phyloP scores from a whole-genome alignment of 1,140 invertebrate species.

The Thrips palmi region DNA sequence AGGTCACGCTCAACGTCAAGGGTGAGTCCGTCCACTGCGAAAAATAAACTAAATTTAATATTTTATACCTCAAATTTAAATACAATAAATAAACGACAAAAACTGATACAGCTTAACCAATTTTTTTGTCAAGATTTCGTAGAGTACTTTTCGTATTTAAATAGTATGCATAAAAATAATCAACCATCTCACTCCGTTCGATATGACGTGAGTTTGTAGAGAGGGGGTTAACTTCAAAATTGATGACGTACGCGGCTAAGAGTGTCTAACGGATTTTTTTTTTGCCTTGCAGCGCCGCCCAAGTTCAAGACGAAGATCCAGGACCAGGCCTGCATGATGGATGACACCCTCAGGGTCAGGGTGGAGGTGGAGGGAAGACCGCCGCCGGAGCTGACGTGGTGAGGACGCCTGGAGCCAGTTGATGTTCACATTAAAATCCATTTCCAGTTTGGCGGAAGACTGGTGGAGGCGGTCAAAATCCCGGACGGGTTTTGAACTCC shows the following conservation, averaged over 20 bases:
- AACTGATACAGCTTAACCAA: neutral
- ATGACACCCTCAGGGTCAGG: slow-evolving; percentile 51
- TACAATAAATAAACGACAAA: neutral
- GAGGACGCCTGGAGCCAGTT: too few relatives aligned
- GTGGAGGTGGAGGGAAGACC: slow-evolving; percentile 72
- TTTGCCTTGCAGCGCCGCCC: slow-evolving; percentile 37
- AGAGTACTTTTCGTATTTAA: neutral
- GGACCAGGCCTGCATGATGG: slow-evolving; percentile 41
- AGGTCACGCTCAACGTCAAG: slow-evolving; percentile 58
- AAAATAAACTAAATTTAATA: neutral
- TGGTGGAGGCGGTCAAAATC: too few relatives aligned
- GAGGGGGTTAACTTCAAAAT: too few relatives aligned
- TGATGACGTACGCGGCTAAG: too few relatives aligned
- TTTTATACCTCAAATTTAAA: slow-evolving; percentile 1
- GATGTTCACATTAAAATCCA: too few relatives aligned
- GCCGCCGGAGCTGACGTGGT: slow-evolving; percentile 57
- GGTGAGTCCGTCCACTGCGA: slow-evolving; percentile 19
- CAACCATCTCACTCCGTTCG: too few relatives aligned
- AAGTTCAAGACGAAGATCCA: slow-evolving; percentile 59
- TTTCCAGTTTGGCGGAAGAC: too few relatives aligned
- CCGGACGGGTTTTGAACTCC: too few relatives aligned
- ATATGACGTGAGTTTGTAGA: too few relatives aligned
- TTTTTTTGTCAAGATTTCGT: neutral
- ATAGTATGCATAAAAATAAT: neutral
- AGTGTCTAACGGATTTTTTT: neutral